Conservation (phyloP, 2,888 invertebrate species). For the Empis stercorea region DNA sequence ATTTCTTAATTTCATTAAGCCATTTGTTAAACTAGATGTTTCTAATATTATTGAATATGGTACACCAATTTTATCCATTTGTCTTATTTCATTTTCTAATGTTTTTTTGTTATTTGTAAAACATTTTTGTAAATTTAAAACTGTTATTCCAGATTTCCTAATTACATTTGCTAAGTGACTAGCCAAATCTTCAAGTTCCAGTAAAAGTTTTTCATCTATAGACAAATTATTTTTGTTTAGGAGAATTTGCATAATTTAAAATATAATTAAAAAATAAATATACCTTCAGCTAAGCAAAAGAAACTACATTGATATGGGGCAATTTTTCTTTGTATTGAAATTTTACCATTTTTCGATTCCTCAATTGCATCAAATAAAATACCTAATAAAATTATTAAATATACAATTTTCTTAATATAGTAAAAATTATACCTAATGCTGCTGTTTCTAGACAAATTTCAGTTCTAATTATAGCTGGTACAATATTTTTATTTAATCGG, state of each 20-base stretch:
- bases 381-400: slow-evolving; percentile 13
- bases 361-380: slow-evolving; percentile 39
- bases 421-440: slow-evolving; percentile 21
- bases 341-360: slow-evolving; percentile 35
- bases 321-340: slow-evolving; percentile 47
- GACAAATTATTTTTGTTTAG: not conserved
- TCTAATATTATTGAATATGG: slow-evolving; percentile 61
- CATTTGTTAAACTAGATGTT: slow-evolving; percentile 53
- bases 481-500: slow-evolving; percentile 9
- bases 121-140: slow-evolving; percentile 27
- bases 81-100: slow-evolving; percentile 32
- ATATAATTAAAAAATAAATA: not conserved
- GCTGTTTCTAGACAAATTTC: slow-evolving; percentile 25
- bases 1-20: slow-evolving; percentile 51
- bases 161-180: slow-evolving; percentile 43
- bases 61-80: slow-evolving; percentile 50
- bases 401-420: slow-evolving; percentile 1
- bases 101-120: slow-evolving; percentile 13
- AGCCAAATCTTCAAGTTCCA: slow-evolving; percentile 42
- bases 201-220: slow-evolving; percentile 21
- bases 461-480: slow-evolving; percentile 25
- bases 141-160: slow-evolving; percentile 35
- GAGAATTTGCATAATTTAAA: too few species aligned
- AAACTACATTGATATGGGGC: slow-evolving; percentile 66
- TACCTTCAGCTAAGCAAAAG: slow-evolving; percentile 38